Conservation (phyloP, 2,797 vertebrate species). For the Champsocephalus esox region DNA sequence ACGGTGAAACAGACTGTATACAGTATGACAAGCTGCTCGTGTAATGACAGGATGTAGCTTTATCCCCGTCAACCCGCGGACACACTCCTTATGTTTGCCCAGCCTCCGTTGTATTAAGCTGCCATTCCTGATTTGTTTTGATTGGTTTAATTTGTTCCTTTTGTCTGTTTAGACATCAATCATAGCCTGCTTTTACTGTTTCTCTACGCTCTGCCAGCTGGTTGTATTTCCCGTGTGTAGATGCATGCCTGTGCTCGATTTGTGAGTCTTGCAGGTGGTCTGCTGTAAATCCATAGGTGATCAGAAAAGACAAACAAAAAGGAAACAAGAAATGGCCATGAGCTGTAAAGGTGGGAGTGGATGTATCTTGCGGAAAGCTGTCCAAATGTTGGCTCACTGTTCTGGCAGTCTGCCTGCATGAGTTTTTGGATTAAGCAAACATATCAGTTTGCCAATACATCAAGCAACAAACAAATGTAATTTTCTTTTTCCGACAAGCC, state of each 20-base stretch:
- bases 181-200: conserved; percentile 45
- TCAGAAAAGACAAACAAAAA: conserved; percentile 45
- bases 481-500: not conserved
- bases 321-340: conserved; percentile 43
- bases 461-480: too few relatives aligned
- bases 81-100: conserved; percentile 72
- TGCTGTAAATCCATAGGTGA: conserved; percentile 56
- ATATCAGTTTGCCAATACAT: conserved; percentile 19
- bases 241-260: conserved; percentile 19
- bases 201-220: conserved; percentile 55
- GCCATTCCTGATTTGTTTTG: conserved; percentile 77
- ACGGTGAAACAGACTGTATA: conserved; percentile 60
- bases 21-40: conserved; percentile 47
- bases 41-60: conserved; percentile 72
- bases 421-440: conserved; percentile 22
- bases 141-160: conserved; percentile 74
- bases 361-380: conserved; percentile 40
- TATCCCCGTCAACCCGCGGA: conserved; percentile 64
- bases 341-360: conserved; percentile 63
- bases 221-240: conserved; percentile 39
- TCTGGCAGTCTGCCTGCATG: conserved; percentile 38
- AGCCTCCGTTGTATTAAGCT: conserved; percentile 62
- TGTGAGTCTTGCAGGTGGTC: conserved; percentile 28
- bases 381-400: conserved; percentile 37
- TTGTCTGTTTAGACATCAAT: conserved; percentile 74